Evolutionary conservation across 1,140 invertebrate species (phyloP).

Genomic region (Procambarus virginalis): DNA sequence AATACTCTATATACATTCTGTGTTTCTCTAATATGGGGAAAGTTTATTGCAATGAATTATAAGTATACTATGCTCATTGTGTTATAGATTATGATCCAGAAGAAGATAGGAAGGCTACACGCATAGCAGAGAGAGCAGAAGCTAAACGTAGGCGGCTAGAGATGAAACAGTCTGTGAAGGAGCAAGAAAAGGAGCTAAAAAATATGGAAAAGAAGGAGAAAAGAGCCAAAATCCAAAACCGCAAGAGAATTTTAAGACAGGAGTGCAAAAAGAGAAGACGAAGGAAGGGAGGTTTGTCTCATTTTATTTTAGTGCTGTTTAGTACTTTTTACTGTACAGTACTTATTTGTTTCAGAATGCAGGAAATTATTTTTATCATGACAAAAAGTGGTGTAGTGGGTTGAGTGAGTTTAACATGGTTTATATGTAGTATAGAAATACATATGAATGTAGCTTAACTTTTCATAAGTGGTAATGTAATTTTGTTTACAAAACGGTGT

Average conservation of each 20-base stretch:
- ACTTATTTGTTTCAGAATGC: too few species aligned
- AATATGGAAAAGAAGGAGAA: not conserved
- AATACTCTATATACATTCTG: too few species aligned
- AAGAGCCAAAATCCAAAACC: not conserved
- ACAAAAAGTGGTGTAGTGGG: too few species aligned
- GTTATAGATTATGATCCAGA: conserved; percentile 52
- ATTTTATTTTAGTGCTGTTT: not conserved
- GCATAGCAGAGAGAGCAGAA: conserved; percentile 38
- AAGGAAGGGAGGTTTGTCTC: not conserved
- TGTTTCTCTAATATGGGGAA: too few species aligned
- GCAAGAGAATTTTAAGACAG: conserved; percentile 13
- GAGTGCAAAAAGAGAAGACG: not conserved
- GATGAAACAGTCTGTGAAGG: conserved; percentile 45
- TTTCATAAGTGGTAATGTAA: too few species aligned
- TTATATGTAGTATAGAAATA: too few species aligned
- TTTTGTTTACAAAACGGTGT: too few species aligned
- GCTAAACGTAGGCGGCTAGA: conserved; percentile 38
- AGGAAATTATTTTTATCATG: too few species aligned
- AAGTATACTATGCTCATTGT: too few species aligned
- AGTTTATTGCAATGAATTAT: too few species aligned
- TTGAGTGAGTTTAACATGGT: too few species aligned
- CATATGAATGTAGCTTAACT: too few species aligned
- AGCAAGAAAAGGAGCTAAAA: conserved; percentile 8
- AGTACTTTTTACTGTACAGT: not conserved
- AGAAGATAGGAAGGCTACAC: conserved; percentile 44